Percentiles rank a stretch among this genome's conserved stretches.
These are phyloP conservation scores for Drosophila lini DNA, from an alignment of 1,140 invertebrate species.

Conservation along the genomic window DNA sequence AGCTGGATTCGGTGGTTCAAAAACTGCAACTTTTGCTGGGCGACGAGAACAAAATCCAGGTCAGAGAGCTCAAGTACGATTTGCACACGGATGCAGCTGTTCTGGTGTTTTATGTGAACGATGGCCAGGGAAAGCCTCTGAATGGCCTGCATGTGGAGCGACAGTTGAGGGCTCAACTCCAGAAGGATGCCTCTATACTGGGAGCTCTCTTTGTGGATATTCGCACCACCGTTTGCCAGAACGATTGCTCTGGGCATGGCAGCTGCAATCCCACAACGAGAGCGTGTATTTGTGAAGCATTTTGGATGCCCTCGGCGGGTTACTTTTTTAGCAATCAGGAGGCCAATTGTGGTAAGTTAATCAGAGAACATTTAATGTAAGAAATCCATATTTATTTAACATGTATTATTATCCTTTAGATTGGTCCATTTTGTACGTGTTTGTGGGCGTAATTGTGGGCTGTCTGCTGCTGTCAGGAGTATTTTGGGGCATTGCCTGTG, in stretches of 20 bases:
- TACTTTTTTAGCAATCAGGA: constrained; percentile 85
- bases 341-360: constrained; percentile 85
- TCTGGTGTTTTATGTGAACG: constrained; percentile 88
- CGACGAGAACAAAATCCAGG: constrained; percentile 88
- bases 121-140: constrained; percentile 83
- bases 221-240: constrained; percentile 94
- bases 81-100: constrained; percentile 87
- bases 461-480: constrained; percentile 88
- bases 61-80: constrained; percentile 87
- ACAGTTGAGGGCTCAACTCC: constrained; percentile 88
- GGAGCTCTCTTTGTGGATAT: constrained; percentile 90
- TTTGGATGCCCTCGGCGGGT: constrained; percentile 94
- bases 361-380: not conserved
- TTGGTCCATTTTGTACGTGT: constrained; percentile 95
- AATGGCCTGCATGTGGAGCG: constrained; percentile 87
- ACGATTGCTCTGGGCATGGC: constrained; percentile 96
- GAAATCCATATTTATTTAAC: not conserved
- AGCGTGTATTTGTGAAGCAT: constrained; percentile 95
- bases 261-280: constrained; percentile 93
- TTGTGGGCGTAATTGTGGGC: constrained; percentile 89
- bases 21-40: constrained; percentile 87
- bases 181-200: constrained; percentile 89
- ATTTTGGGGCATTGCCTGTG: constrained; percentile 89
- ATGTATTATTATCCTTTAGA: constrained; percentile 85
- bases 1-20: constrained; percentile 85